Evolutionary conservation across 2,113 vertebrate species (phyloP).

Genomic region (Calidris pygmaea): DNA sequence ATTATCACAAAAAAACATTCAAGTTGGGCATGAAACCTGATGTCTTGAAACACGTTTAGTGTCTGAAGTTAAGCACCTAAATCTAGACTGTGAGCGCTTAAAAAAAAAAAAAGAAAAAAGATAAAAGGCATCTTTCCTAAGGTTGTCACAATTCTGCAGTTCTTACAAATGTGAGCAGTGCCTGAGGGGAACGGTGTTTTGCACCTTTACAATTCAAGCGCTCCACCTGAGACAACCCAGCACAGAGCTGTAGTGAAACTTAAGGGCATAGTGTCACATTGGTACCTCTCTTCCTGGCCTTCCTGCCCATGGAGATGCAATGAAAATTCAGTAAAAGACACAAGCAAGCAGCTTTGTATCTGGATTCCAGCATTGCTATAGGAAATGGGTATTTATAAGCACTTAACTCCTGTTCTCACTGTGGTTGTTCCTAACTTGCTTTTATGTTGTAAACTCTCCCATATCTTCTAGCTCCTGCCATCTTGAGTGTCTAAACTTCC

Average conservation of each 20-base stretch:
- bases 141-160: background rate
- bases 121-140: background rate
- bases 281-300: background rate
- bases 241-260: background rate
- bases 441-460: background rate
- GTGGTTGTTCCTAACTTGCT: background rate
- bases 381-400: background rate
- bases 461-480: background rate
- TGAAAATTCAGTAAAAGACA: slow-evolving; percentile 5
- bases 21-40: background rate
- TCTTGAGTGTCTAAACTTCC: background rate
- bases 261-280: background rate
- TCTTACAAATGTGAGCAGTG: background rate
- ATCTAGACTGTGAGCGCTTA: background rate
- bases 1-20: background rate
- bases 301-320: background rate
- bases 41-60: background rate
- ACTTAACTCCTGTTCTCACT: background rate
- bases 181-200: background rate
- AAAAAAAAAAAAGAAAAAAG: background rate
- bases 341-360: background rate
- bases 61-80: background rate
- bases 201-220: background rate
- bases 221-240: background rate
- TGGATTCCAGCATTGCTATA: background rate